phyloP scores from a whole-genome alignment of 2,797 vertebrate species.

The Varecia variegata region DNA sequence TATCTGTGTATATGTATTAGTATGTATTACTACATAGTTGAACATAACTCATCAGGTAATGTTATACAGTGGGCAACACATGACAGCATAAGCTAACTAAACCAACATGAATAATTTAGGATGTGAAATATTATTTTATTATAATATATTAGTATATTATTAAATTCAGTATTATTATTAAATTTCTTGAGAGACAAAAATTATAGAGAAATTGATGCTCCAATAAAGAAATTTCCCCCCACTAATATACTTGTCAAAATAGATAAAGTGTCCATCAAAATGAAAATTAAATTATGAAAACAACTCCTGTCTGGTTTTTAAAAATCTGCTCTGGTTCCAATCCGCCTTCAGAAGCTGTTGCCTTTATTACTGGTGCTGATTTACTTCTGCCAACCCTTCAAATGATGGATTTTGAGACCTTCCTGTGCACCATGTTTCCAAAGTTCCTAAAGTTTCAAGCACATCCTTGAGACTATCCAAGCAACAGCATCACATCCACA shows the following conservation, averaged over 20 bases:
- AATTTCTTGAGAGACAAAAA: neutral
- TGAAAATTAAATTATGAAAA: neutral
- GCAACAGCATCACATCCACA: neutral
- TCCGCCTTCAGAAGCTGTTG: neutral
- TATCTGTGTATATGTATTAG: neutral
- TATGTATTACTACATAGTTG: neutral
- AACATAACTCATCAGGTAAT: neutral
- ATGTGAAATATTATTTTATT: neutral
- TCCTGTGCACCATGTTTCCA: neutral
- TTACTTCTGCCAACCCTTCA: neutral
- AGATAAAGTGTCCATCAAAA: neutral
- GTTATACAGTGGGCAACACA: neutral
- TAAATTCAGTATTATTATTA: neutral
- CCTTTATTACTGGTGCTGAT: neutral
- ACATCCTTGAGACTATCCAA: neutral
- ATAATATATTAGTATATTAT: neutral
- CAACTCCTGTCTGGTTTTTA: neutral
- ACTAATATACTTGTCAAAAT: neutral
- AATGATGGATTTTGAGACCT: neutral
- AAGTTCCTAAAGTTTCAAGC: neutral
- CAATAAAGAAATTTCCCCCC: neutral
- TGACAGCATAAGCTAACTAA: neutral
- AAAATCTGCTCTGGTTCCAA: neutral
- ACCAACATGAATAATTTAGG: neutral
- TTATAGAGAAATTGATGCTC: neutral